phyloP scores from a whole-genome alignment of 2,113 vertebrate genomes.

The Rallus limicola region DNA sequence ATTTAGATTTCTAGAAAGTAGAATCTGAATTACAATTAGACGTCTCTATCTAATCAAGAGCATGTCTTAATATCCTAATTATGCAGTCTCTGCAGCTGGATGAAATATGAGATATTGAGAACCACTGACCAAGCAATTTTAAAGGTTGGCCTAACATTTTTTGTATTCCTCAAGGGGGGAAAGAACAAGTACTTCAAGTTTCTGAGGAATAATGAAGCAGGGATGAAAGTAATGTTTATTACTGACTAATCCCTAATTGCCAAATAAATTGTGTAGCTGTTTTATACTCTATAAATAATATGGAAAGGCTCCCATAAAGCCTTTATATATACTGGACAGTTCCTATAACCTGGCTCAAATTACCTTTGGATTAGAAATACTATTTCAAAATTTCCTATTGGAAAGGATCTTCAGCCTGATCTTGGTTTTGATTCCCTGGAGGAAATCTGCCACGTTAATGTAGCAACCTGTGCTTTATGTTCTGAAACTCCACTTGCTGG shows the following conservation, averaged over 20 bases:
- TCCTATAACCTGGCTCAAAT: neutral
- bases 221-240: neutral
- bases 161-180: neutral
- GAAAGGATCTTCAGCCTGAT: neutral
- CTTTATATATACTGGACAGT: neutral
- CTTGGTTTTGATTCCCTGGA: neutral
- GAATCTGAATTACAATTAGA: slow-evolving; percentile 8
- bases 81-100: neutral
- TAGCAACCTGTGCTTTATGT: neutral
- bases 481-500: neutral
- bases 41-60: slow-evolving; percentile 7
- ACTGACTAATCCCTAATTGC: neutral
- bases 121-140: slow-evolving; percentile 57
- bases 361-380: neutral
- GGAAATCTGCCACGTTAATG: neutral
- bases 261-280: neutral
- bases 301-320: neutral
- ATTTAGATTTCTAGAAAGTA: neutral
- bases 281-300: neutral
- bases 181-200: neutral
- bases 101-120: slow-evolving; percentile 18
- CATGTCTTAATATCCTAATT: neutral
- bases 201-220: neutral
- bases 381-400: neutral
- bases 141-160: slow-evolving; percentile 50